phyloP scores from a whole-genome alignment of 2,888 invertebrate species.

The Leptogaster cylindrica region DNA sequence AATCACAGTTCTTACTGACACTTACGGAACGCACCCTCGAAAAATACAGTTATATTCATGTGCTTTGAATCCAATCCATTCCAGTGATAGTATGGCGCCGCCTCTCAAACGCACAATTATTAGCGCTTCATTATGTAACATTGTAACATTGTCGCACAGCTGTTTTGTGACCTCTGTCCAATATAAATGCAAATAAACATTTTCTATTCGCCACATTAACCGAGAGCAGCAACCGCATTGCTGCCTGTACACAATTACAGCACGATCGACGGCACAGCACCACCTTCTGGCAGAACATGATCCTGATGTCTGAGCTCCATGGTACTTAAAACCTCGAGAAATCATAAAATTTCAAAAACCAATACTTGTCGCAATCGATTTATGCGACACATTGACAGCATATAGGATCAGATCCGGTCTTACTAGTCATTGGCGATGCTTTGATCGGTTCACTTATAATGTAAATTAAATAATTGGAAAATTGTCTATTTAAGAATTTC shows the following conservation, averaged over 20 bases:
- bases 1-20: too few species aligned
- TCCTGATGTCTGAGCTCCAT: not conserved
- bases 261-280: slow-evolving; percentile 5
- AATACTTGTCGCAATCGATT: slow-evolving; percentile 39
- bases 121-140: too few species aligned
- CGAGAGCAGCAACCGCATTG: slow-evolving; percentile 29
- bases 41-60: too few species aligned
- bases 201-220: slow-evolving; percentile 28
- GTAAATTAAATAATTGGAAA: slow-evolving; percentile 42
- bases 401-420: slow-evolving; percentile 1
- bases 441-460: slow-evolving; percentile 35
- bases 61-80: too few species aligned
- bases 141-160: not conserved
- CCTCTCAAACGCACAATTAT: too few species aligned
- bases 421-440: slow-evolving; percentile 25
- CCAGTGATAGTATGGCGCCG: too few species aligned
- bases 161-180: slow-evolving; percentile 7
- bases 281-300: slow-evolving; percentile 22
- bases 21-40: too few species aligned
- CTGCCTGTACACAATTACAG: not conserved
- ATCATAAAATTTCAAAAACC: slow-evolving; percentile 38
- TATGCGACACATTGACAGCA: slow-evolving; percentile 28
- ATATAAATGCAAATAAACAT: not conserved
- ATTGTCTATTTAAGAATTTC: slow-evolving; percentile 40
- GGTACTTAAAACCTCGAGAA: slow-evolving; percentile 31